Percentiles rank a stretch among this genome's conserved stretches.
Evolutionary conservation across 2,797 vertebrate species (phyloP).

Genomic region (Bovichtus diacanthus): DNA sequence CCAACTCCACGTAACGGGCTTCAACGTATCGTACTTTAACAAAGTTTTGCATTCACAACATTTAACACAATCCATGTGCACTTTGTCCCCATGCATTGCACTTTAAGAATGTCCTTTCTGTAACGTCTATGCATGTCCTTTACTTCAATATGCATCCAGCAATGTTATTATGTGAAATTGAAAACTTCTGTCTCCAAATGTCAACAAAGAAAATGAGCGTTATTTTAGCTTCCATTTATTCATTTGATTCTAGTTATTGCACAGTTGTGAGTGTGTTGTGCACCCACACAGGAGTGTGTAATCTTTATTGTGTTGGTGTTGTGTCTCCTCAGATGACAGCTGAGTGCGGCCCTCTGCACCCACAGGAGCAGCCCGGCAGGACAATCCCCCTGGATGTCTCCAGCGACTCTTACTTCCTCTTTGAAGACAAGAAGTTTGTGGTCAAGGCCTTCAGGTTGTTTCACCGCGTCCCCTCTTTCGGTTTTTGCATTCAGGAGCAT

Average conservation of each 20-base stretch:
- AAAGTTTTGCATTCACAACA: neutral
- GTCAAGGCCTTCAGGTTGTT: slow-evolving; percentile 92
- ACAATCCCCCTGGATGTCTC: slow-evolving; percentile 80
- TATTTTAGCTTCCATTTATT: neutral
- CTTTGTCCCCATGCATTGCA: neutral
- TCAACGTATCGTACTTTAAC: neutral
- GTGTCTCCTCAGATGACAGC: slow-evolving; percentile 58
- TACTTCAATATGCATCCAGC: neutral
- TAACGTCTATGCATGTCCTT: neutral
- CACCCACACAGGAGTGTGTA: neutral
- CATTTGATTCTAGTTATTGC: too few relatives aligned
- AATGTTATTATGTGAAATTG: neutral
- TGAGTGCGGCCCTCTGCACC: slow-evolving; percentile 66
- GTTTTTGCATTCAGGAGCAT: slow-evolving; percentile 90
- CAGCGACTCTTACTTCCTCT: slow-evolving; percentile 84
- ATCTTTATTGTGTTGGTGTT: neutral
- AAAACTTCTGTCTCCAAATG: neutral
- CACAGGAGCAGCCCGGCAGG: slow-evolving; percentile 84
- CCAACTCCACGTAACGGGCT: neutral
- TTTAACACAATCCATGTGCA: neutral
- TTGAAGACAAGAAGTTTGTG: slow-evolving; percentile 87
- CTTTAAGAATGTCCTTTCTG: neutral
- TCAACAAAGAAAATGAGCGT: neutral
- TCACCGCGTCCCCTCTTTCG: slow-evolving; percentile 94
- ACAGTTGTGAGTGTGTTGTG: neutral